Evolutionary conservation across 2,888 invertebrate genomes (phyloP).

Genomic region (Agrilus cyanescens): DNA sequence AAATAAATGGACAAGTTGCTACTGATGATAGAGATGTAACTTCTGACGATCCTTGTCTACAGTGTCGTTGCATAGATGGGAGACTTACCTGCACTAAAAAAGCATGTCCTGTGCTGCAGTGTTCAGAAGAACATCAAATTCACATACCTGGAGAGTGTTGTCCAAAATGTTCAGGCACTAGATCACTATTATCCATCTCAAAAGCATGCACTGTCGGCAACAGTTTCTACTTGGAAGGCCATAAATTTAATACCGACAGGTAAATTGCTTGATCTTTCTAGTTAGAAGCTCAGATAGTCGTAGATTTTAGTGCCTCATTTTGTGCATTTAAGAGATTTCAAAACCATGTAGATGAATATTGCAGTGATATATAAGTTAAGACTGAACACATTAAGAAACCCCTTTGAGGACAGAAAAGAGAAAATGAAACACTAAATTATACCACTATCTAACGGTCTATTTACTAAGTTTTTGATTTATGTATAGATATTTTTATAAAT

Average conservation of each 20-base stretch:
- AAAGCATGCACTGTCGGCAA: slow-evolving; percentile 41
- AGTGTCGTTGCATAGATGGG: slow-evolving; percentile 62
- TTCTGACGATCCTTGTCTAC: slow-evolving; percentile 76
- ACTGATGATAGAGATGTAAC: slow-evolving; percentile 65
- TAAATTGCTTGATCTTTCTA: no score
- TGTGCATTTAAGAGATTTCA: no score
- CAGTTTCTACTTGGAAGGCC: slow-evolving; percentile 20
- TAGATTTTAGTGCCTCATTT: no score
- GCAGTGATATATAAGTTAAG: no score
- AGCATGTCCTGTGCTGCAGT: slow-evolving; percentile 83
- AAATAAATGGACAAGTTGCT: slow-evolving; percentile 70
- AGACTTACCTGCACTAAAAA: slow-evolving; percentile 68
- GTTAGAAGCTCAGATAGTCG: no score
- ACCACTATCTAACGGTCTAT: no score
- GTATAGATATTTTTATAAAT: no score
- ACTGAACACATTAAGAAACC: no score
- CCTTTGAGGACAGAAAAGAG: no score
- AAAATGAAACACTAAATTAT: no score
- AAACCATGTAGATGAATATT: no score
- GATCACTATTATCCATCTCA: slow-evolving; percentile 34
- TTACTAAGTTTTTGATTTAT: no score
- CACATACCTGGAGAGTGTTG: slow-evolving; percentile 75
- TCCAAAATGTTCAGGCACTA: slow-evolving; percentile 35
- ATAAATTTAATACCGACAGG: slow-evolving; percentile 17
- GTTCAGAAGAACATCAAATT: slow-evolving; percentile 55